These are phyloP conservation scores for Sebastes hubbsi DNA, from an alignment of 2,797 vertebrate species.

Conservation along the genomic window DNA sequence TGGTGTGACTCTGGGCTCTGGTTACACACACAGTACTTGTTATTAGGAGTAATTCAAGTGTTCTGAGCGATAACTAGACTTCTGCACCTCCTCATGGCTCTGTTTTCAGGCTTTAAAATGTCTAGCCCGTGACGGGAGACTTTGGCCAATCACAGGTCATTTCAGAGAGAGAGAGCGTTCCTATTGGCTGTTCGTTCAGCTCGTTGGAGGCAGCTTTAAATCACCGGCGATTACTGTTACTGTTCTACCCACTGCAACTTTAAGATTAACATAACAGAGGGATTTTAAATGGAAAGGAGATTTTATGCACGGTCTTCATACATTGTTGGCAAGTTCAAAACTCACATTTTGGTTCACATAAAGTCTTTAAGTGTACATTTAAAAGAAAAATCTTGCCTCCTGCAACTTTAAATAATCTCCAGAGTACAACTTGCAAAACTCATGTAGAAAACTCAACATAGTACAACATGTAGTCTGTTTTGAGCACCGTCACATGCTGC, in stretches of 20 bases:
- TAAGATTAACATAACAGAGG: background rate
- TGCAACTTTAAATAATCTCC: background rate
- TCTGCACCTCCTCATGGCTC: too few relatives aligned
- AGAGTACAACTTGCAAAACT: too few relatives aligned
- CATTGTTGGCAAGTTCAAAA: background rate
- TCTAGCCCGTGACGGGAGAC: too few relatives aligned
- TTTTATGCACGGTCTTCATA: background rate
- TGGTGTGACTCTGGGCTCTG: background rate
- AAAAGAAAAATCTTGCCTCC: background rate
- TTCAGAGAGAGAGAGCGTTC: too few relatives aligned
- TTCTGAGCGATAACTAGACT: too few relatives aligned
- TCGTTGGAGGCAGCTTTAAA: too few relatives aligned
- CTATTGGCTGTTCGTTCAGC: too few relatives aligned
- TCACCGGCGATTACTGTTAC: too few relatives aligned
- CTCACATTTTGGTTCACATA: background rate
- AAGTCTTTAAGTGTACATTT: background rate
- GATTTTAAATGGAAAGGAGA: background rate
- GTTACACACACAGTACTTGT: rapidly evolving
- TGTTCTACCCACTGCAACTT: background rate
- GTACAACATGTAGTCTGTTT: background rate
- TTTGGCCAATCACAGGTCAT: too few relatives aligned
- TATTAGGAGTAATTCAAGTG: too few relatives aligned
- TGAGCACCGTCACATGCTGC: conserved; percentile 36
- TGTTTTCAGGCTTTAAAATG: too few relatives aligned
- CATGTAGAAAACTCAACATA: background rate